Evolutionary conservation across 2,113 vertebrate genomes (phyloP).

Genomic region (Mola mola): DNA sequence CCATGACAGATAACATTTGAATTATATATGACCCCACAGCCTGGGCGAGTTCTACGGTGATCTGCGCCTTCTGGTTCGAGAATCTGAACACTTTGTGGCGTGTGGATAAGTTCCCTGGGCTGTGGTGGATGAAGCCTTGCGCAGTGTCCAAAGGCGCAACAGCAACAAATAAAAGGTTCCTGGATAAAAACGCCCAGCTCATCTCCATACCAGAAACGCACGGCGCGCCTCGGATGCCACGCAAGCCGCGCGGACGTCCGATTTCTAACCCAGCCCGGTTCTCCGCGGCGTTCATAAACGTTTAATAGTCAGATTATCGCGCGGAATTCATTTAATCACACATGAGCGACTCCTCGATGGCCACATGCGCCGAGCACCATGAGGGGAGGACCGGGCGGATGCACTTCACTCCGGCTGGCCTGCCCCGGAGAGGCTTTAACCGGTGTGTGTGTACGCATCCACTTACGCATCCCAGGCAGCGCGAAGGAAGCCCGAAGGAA

Average conservation of each 20-base stretch:
- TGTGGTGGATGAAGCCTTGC: conserved; percentile 49
- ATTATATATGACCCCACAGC: background rate
- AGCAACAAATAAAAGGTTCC: conserved; percentile 53
- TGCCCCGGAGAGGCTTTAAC: conserved; percentile 30
- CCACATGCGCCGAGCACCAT: conserved; percentile 71
- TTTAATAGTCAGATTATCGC: conserved; percentile 38
- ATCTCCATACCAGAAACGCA: conserved; percentile 53
- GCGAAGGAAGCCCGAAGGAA: conserved; percentile 36
- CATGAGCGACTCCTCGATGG: conserved; percentile 52
- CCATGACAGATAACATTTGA: background rate
- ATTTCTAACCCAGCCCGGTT: conserved; percentile 5
- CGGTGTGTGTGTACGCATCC: conserved; percentile 54
- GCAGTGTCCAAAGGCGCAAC: conserved; percentile 62
- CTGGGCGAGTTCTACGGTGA: background rate
- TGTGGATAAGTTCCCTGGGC: conserved; percentile 16
- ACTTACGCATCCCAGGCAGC: conserved; percentile 65
- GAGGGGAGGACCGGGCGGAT: conserved; percentile 50
- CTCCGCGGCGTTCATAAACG: conserved; percentile 39
- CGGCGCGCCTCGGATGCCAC: conserved; percentile 48
- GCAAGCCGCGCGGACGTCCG: conserved; percentile 12
- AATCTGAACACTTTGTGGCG: conserved; percentile 30
- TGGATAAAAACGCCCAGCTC: conserved; percentile 44
- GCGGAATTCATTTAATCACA: conserved; percentile 34
- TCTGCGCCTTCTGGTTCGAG: background rate
- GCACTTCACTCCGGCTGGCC: conserved; percentile 51